Evolutionary conservation across 2,797 vertebrate species (phyloP).

Genomic region (Cuniculus paca): DNA sequence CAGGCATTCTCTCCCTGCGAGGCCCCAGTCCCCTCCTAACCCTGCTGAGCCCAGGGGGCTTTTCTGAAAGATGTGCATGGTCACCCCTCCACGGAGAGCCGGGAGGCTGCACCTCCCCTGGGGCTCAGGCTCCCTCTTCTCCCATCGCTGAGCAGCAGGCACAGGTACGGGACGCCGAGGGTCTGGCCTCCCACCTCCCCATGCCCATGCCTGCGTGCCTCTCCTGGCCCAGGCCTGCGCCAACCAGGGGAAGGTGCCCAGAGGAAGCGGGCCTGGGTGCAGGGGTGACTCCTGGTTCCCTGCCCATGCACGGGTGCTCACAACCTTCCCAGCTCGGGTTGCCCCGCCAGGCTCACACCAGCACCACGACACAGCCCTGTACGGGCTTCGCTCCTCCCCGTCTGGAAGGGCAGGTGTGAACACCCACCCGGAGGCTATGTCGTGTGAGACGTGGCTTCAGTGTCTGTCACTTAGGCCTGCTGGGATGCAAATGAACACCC

Average conservation of each 20-base stretch:
- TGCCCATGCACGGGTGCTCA: not conserved
- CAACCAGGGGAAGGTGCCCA: slow-evolving; percentile 74
- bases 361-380: not conserved
- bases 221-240: slow-evolving; percentile 52
- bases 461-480: not conserved
- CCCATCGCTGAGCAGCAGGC: not conserved
- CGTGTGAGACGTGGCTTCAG: fast-evolving
- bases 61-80: not conserved
- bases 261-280: not conserved
- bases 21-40: not conserved
- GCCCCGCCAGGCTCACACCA: not conserved
- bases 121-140: not conserved
- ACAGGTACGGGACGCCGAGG: not conserved
- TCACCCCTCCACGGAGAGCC: not conserved
- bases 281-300: not conserved
- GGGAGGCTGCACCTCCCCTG: not conserved
- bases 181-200: not conserved
- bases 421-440: too few species aligned
- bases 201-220: not conserved
- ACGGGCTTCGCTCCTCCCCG: not conserved
- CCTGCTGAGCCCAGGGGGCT: not conserved
- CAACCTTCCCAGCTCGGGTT: not conserved
- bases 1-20: not conserved
- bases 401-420: not conserved
- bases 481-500: not conserved